Percentiles rank a stretch among this genome's conserved stretches.
These are phyloP conservation scores for Monomorium pharaonis DNA, from an alignment of 1,140 invertebrate genomes.

Conservation along the genomic window DNA sequence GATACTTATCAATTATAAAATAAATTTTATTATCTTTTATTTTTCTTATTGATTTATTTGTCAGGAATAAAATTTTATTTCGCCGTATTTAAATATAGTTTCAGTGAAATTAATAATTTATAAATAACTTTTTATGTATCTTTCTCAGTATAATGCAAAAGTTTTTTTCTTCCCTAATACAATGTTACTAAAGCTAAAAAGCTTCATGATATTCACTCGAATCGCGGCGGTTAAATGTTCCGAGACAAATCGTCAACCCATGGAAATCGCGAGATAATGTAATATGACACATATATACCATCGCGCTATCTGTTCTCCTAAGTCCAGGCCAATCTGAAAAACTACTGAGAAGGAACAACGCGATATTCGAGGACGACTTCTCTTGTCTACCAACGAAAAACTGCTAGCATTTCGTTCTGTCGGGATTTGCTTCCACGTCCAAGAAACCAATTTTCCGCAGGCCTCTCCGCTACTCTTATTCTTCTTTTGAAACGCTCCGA, in stretches of 20 bases:
- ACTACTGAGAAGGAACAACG: constrained; percentile 56
- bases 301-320: constrained; percentile 36
- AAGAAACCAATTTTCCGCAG: constrained; percentile 72
- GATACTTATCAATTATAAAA: too few relatives aligned
- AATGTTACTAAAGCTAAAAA: not conserved
- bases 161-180: not conserved
- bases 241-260: not conserved
- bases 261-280: constrained; percentile 36
- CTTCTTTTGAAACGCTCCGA: constrained; percentile 50
- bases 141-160: too few relatives aligned
- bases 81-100: too few relatives aligned
- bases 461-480: constrained; percentile 55
- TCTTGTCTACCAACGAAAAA: constrained; percentile 56
- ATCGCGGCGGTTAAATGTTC: constrained; percentile 19
- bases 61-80: too few relatives aligned
- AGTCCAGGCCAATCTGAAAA: constrained; percentile 59
- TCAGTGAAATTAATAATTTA: too few relatives aligned
- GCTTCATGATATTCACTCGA: not conserved
- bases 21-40: too few relatives aligned
- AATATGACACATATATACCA: constrained; percentile 44
- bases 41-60: too few relatives aligned
- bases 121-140: too few relatives aligned
- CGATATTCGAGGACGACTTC: constrained; percentile 48
- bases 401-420: constrained; percentile 59
- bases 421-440: constrained; percentile 68